Base-by-base conservation (phyloP, 2,797 vertebrate genomes). In the Ctenopoma kingsleyae region DNA sequence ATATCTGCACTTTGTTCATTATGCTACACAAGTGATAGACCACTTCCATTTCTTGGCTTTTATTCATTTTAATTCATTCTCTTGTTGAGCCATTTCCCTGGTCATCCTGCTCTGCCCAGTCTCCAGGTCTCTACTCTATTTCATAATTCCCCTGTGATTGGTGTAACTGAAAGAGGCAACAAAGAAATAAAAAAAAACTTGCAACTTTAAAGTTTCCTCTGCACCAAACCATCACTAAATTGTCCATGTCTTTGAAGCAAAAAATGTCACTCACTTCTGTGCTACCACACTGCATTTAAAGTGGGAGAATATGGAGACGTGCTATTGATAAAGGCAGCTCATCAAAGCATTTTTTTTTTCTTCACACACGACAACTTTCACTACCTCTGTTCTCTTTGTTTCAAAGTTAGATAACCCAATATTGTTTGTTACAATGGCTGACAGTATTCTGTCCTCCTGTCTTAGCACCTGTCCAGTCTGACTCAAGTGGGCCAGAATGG, bases 1-100 rank as follows among this genome's bases (percentile, higher is more conserved):
- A 90, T 92, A 92, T 91, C 88, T 88, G 83, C 80, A 81, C 88
- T 89, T 84, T 85, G 84, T 89, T 92, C 88, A 92, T 92, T 92
- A 91, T 76, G 48, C 71, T 54, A 76, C 68, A 71, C 67, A 86
- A 91, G 77, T 83, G 88, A 91, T 93, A 91, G 82, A 49, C 89
- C 76, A 59, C 89, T 91, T 76, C 84, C 81, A 90, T 91, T 91
- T 90, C 82, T 90, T 78, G 81, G 80, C 88, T 89, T 91, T 91
- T 92, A 93, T 91, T 90, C 84, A 32, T 87, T 91, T 93, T 87
- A 92, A 93, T 92, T 88, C 80, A 70, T 86, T 83, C 75, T 76
- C 61, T 64, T 76, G 72, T 92, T 85, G 81, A 89, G 75, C 85
- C 86, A 77, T 86, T 91, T 91, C 77, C 86, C 72, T 19, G 12